Evolutionary conservation across 92 coral and sea anemone genomes (phyloP).

Genomic region (Actinernus sp.): DNA sequence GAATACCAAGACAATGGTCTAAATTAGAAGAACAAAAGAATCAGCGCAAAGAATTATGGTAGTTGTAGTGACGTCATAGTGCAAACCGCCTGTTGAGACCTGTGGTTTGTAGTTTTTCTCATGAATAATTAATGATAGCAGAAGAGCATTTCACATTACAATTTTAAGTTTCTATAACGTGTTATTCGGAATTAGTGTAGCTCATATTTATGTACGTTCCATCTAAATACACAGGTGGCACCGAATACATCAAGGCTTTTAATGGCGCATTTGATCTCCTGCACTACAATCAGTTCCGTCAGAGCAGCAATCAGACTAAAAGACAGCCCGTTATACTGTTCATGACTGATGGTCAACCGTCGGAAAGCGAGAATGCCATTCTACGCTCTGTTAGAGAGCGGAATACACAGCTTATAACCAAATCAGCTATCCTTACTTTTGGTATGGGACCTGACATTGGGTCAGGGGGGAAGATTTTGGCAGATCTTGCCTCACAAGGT

Average conservation of each 20-base stretch:
- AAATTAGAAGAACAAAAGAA: no score
- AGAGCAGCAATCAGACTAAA: not conserved
- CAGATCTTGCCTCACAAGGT: not conserved
- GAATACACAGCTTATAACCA: not conserved
- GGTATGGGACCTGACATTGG: not conserved
- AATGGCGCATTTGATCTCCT: slow-evolving; percentile 55
- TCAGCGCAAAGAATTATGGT: no score
- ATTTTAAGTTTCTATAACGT: no score
- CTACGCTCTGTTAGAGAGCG: not conserved
- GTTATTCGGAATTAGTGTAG: no score
- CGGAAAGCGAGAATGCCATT: slow-evolving; percentile 6
- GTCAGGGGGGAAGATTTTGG: not conserved
- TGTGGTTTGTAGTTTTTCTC: no score
- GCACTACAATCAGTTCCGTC: slow-evolving; percentile 16
- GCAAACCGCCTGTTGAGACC: no score
- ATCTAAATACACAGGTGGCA: slow-evolving; percentile 23
- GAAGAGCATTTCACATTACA: no score
- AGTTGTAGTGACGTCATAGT: no score
- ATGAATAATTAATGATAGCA: no score
- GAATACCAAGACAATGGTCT: no score
- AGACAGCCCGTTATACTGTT: slow-evolving; percentile 52
- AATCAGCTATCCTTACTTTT: not conserved
- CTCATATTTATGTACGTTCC: no score
- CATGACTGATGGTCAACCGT: slow-evolving; percentile 63
- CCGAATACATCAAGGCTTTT: slow-evolving; percentile 32